Evolutionary conservation across 2,797 vertebrate species (phyloP), one percentile per base, ranked within the genome.

Genomic region (Eupleurogrammus muticus): DNA sequence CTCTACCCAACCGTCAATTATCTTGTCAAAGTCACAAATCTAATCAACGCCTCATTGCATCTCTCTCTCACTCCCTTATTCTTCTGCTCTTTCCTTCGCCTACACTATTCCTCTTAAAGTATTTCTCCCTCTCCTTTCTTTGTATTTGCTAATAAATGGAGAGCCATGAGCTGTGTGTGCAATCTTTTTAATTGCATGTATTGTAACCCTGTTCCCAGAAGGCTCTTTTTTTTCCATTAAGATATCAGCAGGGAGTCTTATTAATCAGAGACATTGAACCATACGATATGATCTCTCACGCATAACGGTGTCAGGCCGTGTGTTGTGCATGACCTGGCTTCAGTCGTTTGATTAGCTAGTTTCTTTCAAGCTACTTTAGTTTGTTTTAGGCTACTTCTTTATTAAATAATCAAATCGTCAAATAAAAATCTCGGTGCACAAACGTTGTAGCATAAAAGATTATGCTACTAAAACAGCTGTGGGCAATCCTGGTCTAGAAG

Each of bases 21-120:
- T 91, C 92, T 92, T 92, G 92, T 94, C 93, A 93, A 92, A 92
- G 91, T 94, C 90, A 91, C 90, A 91, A 89, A 92, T 93, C 91
- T 91, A 94, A 95, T 93, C 91, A 93, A 87, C 70, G 75, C 83
- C 77, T 87, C 82, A 87, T 89, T 87, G 78, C 80, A 1, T 76
- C 70, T 57, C 60, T 70, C 66, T 52, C 28, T 73, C 54, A 52
- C 49, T 35, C 23, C 60, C 14, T 60, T 23, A 13, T 47, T 74
- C 56, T 47, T 36, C 49, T 5, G 12, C 65, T 68, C 28, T 38
- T 42, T 66, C 49, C 61, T 32, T 75, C 54, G 82, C 44, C 57
- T 68, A 38, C 53, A 20, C 36, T 50, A 9, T 74, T 72, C 47
- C 60, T 78, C 58, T 72, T 69, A 54, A 52, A 57, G 32, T 67